Evolutionary conservation across 2,113 vertebrate genomes (phyloP), one percentile per base, ranked within the genome.

Genomic region (Mugil cephalus): DNA sequence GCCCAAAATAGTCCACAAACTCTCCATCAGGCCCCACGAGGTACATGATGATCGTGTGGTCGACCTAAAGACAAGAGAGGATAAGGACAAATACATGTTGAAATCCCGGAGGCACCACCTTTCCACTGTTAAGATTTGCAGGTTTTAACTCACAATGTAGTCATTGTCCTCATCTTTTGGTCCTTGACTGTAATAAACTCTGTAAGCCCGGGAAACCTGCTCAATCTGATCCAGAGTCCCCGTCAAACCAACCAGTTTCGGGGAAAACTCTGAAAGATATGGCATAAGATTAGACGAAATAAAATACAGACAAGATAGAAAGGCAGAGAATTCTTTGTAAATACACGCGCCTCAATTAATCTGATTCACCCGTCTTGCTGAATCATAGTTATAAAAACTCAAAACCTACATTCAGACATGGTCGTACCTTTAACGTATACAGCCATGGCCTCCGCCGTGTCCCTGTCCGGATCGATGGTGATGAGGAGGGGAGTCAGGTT

Each of bases 11-110:
- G 58, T 99, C 97, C 48, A 96, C 53, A 0, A 99, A 99, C 15
- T 90, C 78, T 6, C 97, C 98, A 36, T 97, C 95, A 0, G 98
- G 98, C 52, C 95, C 96, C 0, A 99, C 83, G 7, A 99, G 95
- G 87, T 99, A 99, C 98, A 99, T 99, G 66, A 99, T 98, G 83
- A 99, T 99, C 0, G 97, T 99, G 88, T 99, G 98, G 84, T 99
- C 98, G 12, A 99, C 98, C 98, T 99, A 70, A 10, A 14, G 36
- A 39, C 8, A 45, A 51, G 4, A 10, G 50, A 0, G 6, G 11
- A 53, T 35, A 69, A 34, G 69, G 38, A 56, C 34, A 19, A 10
- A 18, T 3, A 9, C 12, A 39, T 8, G 2, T 51, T 15, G 9
- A 1, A 21, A 21, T 30, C 24, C 7, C 40, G 14, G 19, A 36